Base-by-base conservation (phyloP, 2,113 vertebrate species). In the Holacanthus passer region DNA sequence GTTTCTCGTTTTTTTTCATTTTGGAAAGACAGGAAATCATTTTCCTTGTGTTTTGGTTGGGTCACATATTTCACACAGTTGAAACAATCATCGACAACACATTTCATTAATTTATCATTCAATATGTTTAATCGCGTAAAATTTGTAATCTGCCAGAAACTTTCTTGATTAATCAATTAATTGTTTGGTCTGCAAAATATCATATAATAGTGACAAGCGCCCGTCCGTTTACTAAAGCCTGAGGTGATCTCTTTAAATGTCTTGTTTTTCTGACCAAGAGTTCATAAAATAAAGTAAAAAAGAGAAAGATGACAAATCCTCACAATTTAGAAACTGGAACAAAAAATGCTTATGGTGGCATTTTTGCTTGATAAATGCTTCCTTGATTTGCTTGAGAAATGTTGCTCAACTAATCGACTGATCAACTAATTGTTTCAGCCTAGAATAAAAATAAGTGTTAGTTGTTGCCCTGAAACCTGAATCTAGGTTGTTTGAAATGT, bases 1-100 rank as follows among this genome's bases (percentile, higher is more conserved):
- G 65, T 56, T 80, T 88, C 69, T 48, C 10, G 35, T 37, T 37
- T 12, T 8, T 41, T 11, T 10, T 41, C 7, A n/a, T n/a, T 76
- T 41, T 58, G 11, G 60, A 63, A 3, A 32, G 3, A 52, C 32
- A 77, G 13, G 0, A 45, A 66, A 48, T 17, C 45, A n/a, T 13
- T 56, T 64, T 63, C n/a, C n/a, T n/a, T 17, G 20, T 59, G 32
- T 73, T 20, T 11, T 0, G 1, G 59, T 27, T 2, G 24, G 31
- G 48, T 81, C 56, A 80, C 14, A n/a, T 79, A 24, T 13, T 67
- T 72, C 7, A 31, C 62, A 6, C 0, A 41, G 63, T 16, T 39
- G 14, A 68, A 22, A 32, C 2, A 32, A 66, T 66, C 31, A 12
- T 47, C 4, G 9, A 50, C 8, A 29, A 68, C 17, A 39, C 2